These are phyloP conservation scores for Xanthorhoe spadicearia DNA, from an alignment of 2,888 invertebrate genomes.

Conservation along the genomic window DNA sequence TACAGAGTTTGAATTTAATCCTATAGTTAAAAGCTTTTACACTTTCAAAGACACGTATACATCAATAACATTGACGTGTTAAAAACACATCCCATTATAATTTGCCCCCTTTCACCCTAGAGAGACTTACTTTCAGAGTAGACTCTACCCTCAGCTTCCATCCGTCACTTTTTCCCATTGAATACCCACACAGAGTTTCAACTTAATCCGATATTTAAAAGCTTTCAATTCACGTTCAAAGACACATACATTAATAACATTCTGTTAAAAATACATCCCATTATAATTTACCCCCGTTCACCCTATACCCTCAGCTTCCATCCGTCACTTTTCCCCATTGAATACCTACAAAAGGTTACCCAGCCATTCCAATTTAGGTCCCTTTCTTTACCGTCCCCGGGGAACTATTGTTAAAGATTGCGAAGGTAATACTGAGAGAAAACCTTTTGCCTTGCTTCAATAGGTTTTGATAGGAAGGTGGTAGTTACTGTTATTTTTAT, in stretches of 20 bases:
- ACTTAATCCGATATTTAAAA: no score
- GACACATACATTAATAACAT: no score
- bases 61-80: not conserved
- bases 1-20: no score
- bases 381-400: constrained; percentile 21
- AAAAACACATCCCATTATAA: not conserved
- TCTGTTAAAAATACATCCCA: not conserved
- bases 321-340: constrained; percentile 18
- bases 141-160: constrained; percentile 2
- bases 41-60: no score
- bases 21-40: no score
- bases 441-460: constrained; percentile 20
- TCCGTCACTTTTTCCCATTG: constrained; percentile 18
- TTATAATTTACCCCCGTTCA: not conserved
- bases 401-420: constrained; percentile 27
- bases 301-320: not conserved
- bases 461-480: constrained; percentile 14
- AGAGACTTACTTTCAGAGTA: no score
- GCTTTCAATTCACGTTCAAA: no score
- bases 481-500: not conserved
- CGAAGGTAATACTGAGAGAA: constrained; percentile 16
- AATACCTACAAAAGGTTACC: constrained; percentile 20
- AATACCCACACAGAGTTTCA: no score
- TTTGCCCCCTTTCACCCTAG: not conserved
- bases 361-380: constrained; percentile 24